Conservation (phyloP, 2,888 invertebrate genomes). For the Byasa hedistus region DNA sequence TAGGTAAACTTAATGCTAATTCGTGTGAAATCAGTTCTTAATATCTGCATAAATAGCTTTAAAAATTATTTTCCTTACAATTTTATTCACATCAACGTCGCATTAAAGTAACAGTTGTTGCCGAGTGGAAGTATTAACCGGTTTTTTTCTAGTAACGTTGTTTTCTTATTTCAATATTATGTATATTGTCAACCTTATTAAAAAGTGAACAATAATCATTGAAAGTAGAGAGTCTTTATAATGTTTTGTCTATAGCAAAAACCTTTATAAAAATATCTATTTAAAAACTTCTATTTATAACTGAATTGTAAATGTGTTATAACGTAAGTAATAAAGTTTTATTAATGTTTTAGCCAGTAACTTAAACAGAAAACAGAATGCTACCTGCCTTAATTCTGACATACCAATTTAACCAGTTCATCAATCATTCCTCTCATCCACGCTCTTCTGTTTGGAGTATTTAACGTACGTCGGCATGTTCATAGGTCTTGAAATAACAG, state of each 20-base stretch:
- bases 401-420: conserved; percentile 26
- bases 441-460: conserved; percentile 22
- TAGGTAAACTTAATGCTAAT: too few species aligned
- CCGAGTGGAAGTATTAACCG: background rate
- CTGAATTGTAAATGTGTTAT: too few species aligned
- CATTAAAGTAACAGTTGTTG: conserved; percentile 25
- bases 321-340: background rate
- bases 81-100: conserved; percentile 24
- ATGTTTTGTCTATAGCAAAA: too few species aligned
- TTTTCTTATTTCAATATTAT: too few species aligned
- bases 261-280: too few species aligned
- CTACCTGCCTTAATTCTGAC: conserved; percentile 24
- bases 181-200: too few species aligned
- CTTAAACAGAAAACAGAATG: conserved; percentile 10
- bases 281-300: too few species aligned
- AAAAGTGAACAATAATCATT: too few species aligned
- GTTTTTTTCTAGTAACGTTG: conserved; percentile 6
- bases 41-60: too few species aligned
- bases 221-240: too few species aligned
- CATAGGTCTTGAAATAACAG: conserved; percentile 24
- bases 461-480: conserved; percentile 25
- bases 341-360: background rate
- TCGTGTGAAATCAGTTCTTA: too few species aligned
- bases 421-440: conserved; percentile 26
- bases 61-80: conserved; percentile 14